Evolutionary conservation across 1,140 invertebrate genomes (phyloP).

Genomic region (Zaprionus lachaisei): DNA sequence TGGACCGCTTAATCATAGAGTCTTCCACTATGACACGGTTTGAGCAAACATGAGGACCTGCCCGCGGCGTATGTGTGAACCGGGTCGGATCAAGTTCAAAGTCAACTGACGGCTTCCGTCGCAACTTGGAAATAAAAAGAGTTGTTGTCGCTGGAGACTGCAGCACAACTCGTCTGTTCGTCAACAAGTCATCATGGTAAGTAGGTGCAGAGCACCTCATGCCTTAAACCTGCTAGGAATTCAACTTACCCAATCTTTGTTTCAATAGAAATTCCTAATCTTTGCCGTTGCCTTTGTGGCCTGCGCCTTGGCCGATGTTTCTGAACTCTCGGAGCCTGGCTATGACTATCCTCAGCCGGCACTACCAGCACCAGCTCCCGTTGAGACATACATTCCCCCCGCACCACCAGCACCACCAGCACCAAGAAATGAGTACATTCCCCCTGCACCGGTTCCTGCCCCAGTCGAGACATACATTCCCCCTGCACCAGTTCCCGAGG

Average conservation of each 20-base stretch:
- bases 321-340: conserved; percentile 56
- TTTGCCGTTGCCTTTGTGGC: conserved; percentile 77
- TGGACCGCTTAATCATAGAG: background rate
- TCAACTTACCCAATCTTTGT: background rate
- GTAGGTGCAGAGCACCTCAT: background rate
- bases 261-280: conserved; percentile 70
- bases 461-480: conserved; percentile 57
- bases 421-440: conserved; percentile 47
- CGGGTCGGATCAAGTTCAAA: conserved; percentile 74
- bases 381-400: conserved; percentile 55
- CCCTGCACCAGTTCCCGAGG: conserved; percentile 33
- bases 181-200: conserved; percentile 41
- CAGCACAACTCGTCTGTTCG: conserved; percentile 58
- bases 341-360: conserved; percentile 69
- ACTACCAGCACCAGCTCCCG: conserved; percentile 51
- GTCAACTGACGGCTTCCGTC: conserved; percentile 60
- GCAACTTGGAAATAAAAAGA: conserved; percentile 34
- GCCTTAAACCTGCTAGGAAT: background rate
- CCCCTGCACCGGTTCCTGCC: conserved; percentile 49
- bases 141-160: conserved; percentile 2
- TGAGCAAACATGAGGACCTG: background rate
- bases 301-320: conserved; percentile 73
- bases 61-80: conserved; percentile 16
- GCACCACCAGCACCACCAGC: conserved; percentile 46
- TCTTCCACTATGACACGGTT: background rate